Evolutionary conservation across 2,797 vertebrate species (phyloP).

Genomic region (Gymnothorax javanicus): DNA sequence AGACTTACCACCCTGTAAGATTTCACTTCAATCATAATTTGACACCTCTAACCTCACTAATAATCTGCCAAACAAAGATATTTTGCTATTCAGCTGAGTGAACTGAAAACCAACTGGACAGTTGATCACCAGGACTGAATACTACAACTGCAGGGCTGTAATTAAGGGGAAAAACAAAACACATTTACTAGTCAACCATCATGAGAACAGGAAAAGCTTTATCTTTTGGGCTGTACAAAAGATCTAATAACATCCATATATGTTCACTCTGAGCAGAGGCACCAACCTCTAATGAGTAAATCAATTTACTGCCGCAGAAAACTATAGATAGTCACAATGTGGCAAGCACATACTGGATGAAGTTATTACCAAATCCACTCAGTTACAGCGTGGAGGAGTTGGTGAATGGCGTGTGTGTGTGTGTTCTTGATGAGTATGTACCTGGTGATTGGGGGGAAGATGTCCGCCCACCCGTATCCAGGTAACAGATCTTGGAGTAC

Average conservation of each 20-base stretch:
- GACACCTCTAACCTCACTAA: no score
- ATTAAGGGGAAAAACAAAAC: background rate
- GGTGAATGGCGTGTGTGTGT: no score
- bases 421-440: constrained; percentile 46
- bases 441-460: constrained; percentile 86
- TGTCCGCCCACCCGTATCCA: constrained; percentile 81
- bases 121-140: background rate
- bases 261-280: background rate
- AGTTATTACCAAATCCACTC: no score
- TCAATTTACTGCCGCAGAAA: background rate
- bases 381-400: no score
- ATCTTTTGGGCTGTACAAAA: background rate
- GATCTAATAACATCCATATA: background rate
- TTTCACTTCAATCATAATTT: no score
- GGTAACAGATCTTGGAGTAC: constrained; percentile 74
- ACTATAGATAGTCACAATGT: background rate
- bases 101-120: background rate
- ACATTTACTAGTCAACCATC: no score
- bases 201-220: background rate
- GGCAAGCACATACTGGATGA: background rate
- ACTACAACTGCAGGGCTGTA: background rate
- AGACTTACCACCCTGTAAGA: background rate
- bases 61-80: no score
- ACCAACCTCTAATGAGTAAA: background rate
- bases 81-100: no score